These are phyloP conservation scores for Odontocerum albicorne DNA, from an alignment of 2,888 invertebrate species.

Conservation along the genomic window DNA sequence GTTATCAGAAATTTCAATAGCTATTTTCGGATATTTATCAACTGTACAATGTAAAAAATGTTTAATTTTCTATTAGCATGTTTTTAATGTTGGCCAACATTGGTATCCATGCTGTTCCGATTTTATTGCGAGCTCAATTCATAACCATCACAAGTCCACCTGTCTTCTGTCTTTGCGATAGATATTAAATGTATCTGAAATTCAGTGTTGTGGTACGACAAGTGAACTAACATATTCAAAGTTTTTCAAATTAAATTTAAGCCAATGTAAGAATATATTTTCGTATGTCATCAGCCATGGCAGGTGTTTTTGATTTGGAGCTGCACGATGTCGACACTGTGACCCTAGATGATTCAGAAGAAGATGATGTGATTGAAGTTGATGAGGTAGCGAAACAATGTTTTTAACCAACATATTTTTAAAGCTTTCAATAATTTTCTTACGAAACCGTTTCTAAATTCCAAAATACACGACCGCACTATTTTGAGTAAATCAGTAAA, in stretches of 20 bases:
- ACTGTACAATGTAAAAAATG: too few relatives aligned
- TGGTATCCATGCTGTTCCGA: conserved; percentile 29
- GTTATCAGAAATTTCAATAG: too few relatives aligned
- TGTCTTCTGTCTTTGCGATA: conserved; percentile 20
- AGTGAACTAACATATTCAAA: conserved; percentile 1
- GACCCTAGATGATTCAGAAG: conserved; percentile 73
- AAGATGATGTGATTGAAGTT: conserved; percentile 86
- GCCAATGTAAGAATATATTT: conserved; percentile 28
- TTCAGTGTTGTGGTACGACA: conserved; percentile 5
- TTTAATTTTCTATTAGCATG: too few relatives aligned
- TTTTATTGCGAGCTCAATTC: conserved; percentile 29
- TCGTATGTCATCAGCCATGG: conserved; percentile 65
- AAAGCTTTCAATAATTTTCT: background rate
- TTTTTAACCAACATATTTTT: too few relatives aligned
- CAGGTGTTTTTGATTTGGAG: conserved; percentile 93
- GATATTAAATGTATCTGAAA: conserved; percentile 9
- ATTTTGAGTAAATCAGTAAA: conserved; percentile 8
- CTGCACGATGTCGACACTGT: conserved; percentile 71
- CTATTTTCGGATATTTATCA: too few relatives aligned
- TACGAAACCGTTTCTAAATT: too few relatives aligned
- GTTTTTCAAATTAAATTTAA: conserved; percentile 9
- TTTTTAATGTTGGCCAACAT: conserved; percentile 24
- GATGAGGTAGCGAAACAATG: conserved; percentile 68
- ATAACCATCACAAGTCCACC: conserved; percentile 29
- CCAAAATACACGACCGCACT: background rate